Evolutionary conservation across 2,797 vertebrate genomes (phyloP), one percentile per base, ranked within the genome.

Genomic region (Phataginus tetradactyla): DNA sequence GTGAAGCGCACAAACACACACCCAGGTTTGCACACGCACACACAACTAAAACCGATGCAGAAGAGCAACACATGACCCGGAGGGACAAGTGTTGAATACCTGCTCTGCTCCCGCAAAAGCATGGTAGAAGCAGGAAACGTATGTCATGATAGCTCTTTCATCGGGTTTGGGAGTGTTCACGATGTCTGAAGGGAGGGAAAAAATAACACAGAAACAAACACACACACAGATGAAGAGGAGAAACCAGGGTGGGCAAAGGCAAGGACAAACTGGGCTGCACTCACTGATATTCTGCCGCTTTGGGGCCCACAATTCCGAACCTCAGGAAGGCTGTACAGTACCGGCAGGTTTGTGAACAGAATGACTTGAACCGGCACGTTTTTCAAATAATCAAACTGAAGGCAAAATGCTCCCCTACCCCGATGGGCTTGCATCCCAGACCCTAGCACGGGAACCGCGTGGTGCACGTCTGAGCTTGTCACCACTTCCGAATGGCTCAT

Each of bases 81-180:
- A 42, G 3, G 34, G 92, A 87, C 95, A 37, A 64, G 57, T 89
- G 86, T 93, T 85, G 72, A 96, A 55, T 99, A 99, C 99, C 99
- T 99, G 99, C 98, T 99, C 99, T 77, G 99, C 99, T 98, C 99
- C 99, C 98, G 99, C 99, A 98, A 99, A 99, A 96, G 99, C 99
- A 93, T 99, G 99, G 98, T 99, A 99, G 98, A 99, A 99, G 98
- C 99, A 99, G 98, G 99, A 99, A 69, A 99, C 99, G 63, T 99
- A 99, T 97, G 99, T 99, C 99, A 99, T 99, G 98, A 99, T 99
- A 86, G 99, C 99, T 99, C 99, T 99, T 98, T 99, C 99, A 94
- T 99, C 99, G 0, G 99, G 99, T 98, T 99, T 99, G 92, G 99
- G 99, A 96, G 99, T 99, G 98, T 99, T 99, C 98, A 99, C 99